Conservation (phyloP, 1,140 invertebrate genomes). For the Hestina assimilis region DNA sequence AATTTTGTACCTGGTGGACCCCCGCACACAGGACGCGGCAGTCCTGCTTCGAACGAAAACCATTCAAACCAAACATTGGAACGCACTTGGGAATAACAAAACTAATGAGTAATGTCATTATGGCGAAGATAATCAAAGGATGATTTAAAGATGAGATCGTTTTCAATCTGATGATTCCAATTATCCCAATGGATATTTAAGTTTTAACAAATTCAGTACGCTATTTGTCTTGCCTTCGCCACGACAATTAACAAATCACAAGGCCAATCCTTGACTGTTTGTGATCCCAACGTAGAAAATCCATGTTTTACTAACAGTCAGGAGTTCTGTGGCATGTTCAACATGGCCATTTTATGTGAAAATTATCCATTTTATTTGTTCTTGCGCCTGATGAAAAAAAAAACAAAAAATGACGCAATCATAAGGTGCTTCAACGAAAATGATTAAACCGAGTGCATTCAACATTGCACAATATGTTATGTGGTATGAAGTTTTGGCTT, state of each 20-base stretch:
- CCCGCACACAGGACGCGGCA: no score
- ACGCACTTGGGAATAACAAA: neutral
- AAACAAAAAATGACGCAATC: no score
- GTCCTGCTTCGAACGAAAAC: neutral
- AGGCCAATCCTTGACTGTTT: constrained; percentile 19
- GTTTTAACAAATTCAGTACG: constrained; percentile 19
- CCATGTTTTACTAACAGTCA: no score
- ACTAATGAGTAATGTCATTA: neutral
- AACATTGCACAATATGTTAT: no score
- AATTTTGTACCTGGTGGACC: neutral
- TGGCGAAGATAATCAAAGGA: neutral
- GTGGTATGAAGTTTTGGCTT: no score
- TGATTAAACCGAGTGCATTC: no score
- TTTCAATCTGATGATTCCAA: constrained; percentile 9
- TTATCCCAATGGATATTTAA: constrained; percentile 13
- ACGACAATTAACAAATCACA: constrained; percentile 28
- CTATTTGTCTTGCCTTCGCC: constrained; percentile 22
- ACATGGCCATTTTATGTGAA: no score
- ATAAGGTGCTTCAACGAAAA: no score
- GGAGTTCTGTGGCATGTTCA: no score
- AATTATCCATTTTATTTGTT: no score
- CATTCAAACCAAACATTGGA: neutral
- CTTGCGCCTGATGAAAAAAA: no score
- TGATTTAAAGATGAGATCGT: constrained; percentile 11
- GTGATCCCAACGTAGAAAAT: constrained; percentile 14